Evolutionary conservation across 2,113 vertebrate genomes (phyloP).

Genomic region (Solea solea): DNA sequence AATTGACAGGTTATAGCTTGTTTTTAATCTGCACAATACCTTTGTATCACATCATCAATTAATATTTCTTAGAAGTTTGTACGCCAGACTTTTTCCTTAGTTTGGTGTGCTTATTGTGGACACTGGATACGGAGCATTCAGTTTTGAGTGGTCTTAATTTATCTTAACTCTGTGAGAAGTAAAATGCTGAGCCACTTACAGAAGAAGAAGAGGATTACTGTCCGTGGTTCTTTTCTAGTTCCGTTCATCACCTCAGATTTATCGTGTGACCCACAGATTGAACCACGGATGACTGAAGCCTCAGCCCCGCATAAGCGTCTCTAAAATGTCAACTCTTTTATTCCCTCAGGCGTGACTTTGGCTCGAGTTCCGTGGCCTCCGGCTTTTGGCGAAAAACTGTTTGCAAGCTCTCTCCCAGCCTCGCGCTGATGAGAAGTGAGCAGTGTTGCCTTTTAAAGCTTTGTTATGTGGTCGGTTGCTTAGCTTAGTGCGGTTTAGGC

Average conservation of each 20-base stretch:
- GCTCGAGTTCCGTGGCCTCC: constrained; percentile 19
- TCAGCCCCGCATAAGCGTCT: not conserved
- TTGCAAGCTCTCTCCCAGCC: constrained; percentile 22
- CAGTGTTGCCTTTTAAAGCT: constrained; percentile 64
- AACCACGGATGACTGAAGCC: not conserved
- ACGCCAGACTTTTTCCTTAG: no score
- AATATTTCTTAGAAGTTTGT: no score
- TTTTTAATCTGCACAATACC: no score
- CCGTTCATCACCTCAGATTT: not conserved
- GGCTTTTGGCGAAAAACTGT: constrained; percentile 17
- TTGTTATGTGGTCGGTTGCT: constrained; percentile 29
- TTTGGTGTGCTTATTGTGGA: no score
- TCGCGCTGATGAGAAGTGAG: constrained; percentile 33
- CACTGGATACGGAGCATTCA: no score
- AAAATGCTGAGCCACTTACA: not conserved
- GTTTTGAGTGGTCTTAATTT: no score
- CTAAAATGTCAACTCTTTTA: constrained; percentile 9
- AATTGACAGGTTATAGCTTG: no score
- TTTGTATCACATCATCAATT: no score
- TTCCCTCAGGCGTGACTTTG: constrained; percentile 23
- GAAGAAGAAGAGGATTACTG: not conserved
- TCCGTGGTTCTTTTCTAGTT: not conserved
- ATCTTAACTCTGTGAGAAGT: no score
- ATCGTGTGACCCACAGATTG: constrained; percentile 1
- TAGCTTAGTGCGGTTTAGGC: constrained; percentile 44